These are phyloP conservation scores for Paracentrotus lividus DNA, from an alignment of 53 echinoderm and acorn worm species.

Conservation along the genomic window DNA sequence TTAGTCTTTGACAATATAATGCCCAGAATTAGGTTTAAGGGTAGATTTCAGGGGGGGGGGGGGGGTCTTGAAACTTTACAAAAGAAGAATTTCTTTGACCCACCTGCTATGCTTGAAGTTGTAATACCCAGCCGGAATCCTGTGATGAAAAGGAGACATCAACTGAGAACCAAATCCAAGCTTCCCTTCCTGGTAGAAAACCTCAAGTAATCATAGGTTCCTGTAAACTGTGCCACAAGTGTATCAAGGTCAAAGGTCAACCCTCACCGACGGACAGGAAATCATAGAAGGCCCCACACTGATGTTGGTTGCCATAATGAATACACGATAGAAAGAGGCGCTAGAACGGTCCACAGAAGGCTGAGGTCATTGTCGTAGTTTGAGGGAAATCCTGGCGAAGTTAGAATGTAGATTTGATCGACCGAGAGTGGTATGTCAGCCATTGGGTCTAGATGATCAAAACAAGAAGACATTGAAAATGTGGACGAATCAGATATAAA, in stretches of 20 bases:
- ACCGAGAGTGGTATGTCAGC: neutral
- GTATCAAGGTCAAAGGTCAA: conserved; percentile 5
- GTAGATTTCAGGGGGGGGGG: no score
- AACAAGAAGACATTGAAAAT: neutral
- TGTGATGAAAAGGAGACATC: neutral
- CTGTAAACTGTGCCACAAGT: neutral
- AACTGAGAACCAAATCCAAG: conserved; percentile 37
- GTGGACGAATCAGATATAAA: no score
- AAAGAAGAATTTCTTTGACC: neutral
- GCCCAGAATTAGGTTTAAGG: no score
- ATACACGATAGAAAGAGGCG: conserved; percentile 12
- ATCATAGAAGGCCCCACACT: conserved; percentile 16
- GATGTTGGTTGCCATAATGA: conserved; percentile 6
- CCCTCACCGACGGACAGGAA: conserved; percentile 41
- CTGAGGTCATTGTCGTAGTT: conserved; percentile 37
- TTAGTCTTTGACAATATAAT: no score
- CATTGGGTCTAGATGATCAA: neutral
- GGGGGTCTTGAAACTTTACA: no score
- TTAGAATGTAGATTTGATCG: neutral
- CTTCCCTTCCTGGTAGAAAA: conserved; percentile 4
- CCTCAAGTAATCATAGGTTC: neutral
- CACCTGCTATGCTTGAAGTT: neutral
- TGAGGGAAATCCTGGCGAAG: conserved; percentile 34
- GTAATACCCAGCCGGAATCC: conserved; percentile 18
- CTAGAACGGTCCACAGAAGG: conserved; percentile 49